phyloP scores from a whole-genome alignment of 37 sponge, comb jelly and placozoan genomes.

The Spongia lamella region DNA sequence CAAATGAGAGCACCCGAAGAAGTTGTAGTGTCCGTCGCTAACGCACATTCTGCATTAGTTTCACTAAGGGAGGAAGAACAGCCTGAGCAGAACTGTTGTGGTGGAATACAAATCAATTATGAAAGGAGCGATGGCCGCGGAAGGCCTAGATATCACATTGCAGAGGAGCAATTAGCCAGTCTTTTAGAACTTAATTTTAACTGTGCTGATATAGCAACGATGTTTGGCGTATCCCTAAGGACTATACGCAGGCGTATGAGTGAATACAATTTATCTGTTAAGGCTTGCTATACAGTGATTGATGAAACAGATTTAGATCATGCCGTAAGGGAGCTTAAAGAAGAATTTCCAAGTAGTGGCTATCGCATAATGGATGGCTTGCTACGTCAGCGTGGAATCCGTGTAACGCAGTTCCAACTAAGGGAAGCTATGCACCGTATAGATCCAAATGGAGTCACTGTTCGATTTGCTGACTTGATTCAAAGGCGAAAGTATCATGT shows the following conservation, averaged over 20 bases:
- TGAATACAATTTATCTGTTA: constrained; percentile 2
- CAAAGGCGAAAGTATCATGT: constrained; percentile 5
- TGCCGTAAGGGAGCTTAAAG: neutral
- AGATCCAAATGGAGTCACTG: neutral
- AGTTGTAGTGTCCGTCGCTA: neutral
- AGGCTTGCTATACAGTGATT: neutral
- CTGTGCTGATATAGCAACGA: neutral
- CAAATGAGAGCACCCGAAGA: neutral
- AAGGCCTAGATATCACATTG: constrained; percentile 2
- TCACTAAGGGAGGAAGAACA: no score
- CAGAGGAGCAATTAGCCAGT: neutral
- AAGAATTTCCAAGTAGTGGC: constrained; percentile 10
- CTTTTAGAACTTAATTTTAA: neutral
- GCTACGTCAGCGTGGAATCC: neutral
- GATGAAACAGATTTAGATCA: neutral
- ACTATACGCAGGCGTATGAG: constrained; percentile 10
- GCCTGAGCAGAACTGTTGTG: no score
- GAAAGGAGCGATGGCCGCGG: neutral
- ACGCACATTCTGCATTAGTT: neutral
- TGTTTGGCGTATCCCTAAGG: constrained; percentile 11
- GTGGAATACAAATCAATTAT: neutral
- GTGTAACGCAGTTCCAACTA: neutral
- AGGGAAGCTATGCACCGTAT: constrained; percentile 7
- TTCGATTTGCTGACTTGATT: neutral
- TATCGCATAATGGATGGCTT: constrained; percentile 1